Conservation (phyloP, 2,113 vertebrate genomes). For the Parotia lawesii region DNA sequence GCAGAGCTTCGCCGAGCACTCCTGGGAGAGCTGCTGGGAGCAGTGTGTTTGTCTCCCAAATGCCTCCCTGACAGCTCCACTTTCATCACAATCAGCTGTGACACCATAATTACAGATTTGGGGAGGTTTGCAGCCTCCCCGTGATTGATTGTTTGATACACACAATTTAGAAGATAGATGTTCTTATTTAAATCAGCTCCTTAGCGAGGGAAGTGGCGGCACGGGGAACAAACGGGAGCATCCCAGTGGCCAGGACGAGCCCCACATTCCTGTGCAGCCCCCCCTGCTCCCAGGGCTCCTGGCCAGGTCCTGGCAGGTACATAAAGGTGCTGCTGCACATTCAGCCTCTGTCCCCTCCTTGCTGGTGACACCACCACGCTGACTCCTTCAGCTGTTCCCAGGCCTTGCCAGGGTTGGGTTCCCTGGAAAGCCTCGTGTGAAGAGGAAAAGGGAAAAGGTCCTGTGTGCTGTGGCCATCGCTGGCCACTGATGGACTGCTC, state of each 20-base stretch:
- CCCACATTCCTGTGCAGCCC: background rate
- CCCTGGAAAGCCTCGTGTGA: background rate
- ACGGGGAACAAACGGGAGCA: background rate
- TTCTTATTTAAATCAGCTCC: conserved; percentile 60
- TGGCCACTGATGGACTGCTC: background rate
- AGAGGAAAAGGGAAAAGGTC: background rate
- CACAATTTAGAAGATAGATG: conserved; percentile 71
- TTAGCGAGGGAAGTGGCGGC: background rate
- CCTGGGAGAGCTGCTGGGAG: conserved; percentile 29
- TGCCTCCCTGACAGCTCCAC: conserved; percentile 67
- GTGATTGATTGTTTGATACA: conserved; percentile 72
- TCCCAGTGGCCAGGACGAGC: background rate
- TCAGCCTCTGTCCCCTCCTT: background rate
- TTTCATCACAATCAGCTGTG: conserved; percentile 71
- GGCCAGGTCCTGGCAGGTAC: background rate
- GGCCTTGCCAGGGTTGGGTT: background rate
- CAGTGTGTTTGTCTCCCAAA: conserved; percentile 59
- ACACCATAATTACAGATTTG: conserved; percentile 73
- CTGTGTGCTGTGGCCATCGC: background rate
- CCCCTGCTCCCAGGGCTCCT: background rate
- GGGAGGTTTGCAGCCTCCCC: conserved; percentile 57
- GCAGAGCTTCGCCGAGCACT: conserved; percentile 33
- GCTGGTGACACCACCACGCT: background rate
- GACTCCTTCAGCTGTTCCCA: background rate
- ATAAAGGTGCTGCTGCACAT: background rate